These are phyloP conservation scores for Lepidotrigona ventralis DNA, from an alignment of 1,140 invertebrate genomes.

Conservation along the genomic window DNA sequence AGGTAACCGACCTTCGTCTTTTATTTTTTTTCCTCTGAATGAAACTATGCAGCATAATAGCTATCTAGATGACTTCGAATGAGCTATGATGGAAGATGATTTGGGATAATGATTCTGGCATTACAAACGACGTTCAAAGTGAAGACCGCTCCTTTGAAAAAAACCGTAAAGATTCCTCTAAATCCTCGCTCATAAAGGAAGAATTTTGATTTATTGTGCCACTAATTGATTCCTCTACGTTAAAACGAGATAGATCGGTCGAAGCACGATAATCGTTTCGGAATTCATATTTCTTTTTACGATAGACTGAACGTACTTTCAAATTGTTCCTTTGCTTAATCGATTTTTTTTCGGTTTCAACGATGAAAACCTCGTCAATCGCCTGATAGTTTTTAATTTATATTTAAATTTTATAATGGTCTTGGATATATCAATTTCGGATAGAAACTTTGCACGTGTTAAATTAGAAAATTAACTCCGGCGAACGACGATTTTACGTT, in stretches of 20 bases:
- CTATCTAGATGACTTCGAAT: neutral
- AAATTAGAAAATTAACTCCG: neutral
- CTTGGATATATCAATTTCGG: neutral
- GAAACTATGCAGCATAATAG: neutral
- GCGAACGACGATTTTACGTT: neutral
- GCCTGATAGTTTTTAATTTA: neutral
- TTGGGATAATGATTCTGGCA: constrained; percentile 5
- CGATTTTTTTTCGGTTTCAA: too few relatives aligned
- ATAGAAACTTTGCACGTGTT: neutral
- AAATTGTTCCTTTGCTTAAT: neutral
- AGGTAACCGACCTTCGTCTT: too few relatives aligned
- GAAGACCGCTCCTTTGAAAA: neutral
- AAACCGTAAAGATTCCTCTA: neutral
- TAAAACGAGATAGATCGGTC: neutral
- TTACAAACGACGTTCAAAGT: neutral
- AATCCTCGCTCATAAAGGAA: neutral
- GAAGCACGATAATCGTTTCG: neutral
- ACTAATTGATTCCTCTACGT: neutral
- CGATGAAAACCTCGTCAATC: too few relatives aligned
- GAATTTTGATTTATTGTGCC: neutral
- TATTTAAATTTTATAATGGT: neutral
- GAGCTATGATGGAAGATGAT: neutral
- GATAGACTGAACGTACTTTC: neutral
- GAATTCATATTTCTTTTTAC: neutral
- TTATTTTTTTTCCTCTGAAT: neutral